phyloP scores from a whole-genome alignment of 2,797 vertebrate genomes.

The Merluccius polli region DNA sequence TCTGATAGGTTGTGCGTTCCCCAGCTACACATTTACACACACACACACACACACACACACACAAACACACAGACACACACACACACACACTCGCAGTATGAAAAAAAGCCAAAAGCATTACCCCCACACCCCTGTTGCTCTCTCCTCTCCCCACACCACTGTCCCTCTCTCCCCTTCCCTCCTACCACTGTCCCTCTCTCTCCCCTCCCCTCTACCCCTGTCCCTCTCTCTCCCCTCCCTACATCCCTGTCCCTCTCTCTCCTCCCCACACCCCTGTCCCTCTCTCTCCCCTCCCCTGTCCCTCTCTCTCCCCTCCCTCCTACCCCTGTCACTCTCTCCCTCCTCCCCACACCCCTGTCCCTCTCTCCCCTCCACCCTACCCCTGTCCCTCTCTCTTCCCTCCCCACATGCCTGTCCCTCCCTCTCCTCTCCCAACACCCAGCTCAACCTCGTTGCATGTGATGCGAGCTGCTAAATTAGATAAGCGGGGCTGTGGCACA shows the following conservation, averaged over 20 bases:
- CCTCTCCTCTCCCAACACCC: conserved; percentile 16
- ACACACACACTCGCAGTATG: conserved; percentile 51
- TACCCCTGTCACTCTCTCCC: too few species aligned
- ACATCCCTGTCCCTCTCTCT: conserved; percentile 15
- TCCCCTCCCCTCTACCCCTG: neutral
- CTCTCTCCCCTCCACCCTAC: conserved; percentile 1
- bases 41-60: conserved; percentile 22
- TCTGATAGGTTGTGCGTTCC: conserved; percentile 70
- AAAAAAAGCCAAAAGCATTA: conserved; percentile 25
- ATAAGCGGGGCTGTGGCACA: conserved; percentile 77
- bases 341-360: neutral
- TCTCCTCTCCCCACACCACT: neutral
- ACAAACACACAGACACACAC: conserved; percentile 20
- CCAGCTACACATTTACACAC: conserved; percentile 20
- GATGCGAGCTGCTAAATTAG: conserved; percentile 80
- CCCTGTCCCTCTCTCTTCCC: conserved; percentile 9
- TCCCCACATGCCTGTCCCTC: conserved; percentile 9
- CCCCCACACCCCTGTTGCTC: conserved; percentile 30
- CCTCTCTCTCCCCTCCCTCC: neutral
- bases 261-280: conserved; percentile 41
- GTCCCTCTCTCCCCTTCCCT: neutral
- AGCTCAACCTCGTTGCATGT: conserved; percentile 68
- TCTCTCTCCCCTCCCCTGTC: neutral
- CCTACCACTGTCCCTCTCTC: neutral
- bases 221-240: neutral